Base-by-base conservation (phyloP, 2,888 invertebrate genomes). In the Pseudococcus longispinus region DNA sequence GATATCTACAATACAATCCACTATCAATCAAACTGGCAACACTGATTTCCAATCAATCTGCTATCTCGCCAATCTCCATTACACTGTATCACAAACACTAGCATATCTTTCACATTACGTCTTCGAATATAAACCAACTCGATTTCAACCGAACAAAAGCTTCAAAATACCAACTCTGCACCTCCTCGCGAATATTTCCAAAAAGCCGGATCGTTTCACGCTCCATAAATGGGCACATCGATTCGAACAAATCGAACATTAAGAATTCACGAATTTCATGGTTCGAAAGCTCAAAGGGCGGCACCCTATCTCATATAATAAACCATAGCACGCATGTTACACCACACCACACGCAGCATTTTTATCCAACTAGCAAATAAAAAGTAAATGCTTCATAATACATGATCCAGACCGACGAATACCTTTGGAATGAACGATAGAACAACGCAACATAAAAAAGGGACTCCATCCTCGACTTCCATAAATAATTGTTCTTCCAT, bases 271-370 rank as follows among this genome's bases (percentile, higher is more conserved):
- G 60, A 23, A 70, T 70, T 70, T 70, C 70, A 70, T 13, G 70
- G 70, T 70, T 70, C 13, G 13, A 70, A 70, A 29, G 70, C 70
- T 32, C 70, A 70, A 70, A 70, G 70, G 70, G 70, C 70, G 70
- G 26, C 70, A 70, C 70, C 70, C 70, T 70, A 37, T 29, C 23
- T 2, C 29, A 70, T 70, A 70, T 29, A 70, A 70, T 70, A 70
- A 60, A 60, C 5, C 13, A 60, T 60, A 60, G 20, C 60, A 60
- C 60, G 60, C 60, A 23, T 55, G 55, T 55, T 55, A n/a, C n/a
- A 55, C 51, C 18, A n/a, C 37, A 37, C n/a, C 6, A 55, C 55
- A 55, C 55, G 55, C 55, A 55, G 55, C 60, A 60, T 37, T 37
- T 37, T 37, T 9, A 37, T 37, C 9, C 1, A 23, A 23, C 23